These are phyloP conservation scores for Phrynocephalus forsythii DNA, from an alignment of 2,797 vertebrate species.

Conservation along the genomic window DNA sequence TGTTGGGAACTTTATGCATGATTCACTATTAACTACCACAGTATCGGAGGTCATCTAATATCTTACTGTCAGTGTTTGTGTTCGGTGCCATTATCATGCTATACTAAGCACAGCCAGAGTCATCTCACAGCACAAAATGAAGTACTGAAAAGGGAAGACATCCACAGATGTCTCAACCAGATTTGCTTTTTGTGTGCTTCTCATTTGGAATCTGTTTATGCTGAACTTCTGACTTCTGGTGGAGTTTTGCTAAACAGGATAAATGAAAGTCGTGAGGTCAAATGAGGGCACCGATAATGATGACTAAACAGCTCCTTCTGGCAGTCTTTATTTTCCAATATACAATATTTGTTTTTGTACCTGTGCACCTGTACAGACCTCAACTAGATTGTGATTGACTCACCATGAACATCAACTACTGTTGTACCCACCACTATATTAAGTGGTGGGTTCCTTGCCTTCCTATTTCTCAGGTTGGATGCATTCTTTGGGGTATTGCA, in stretches of 20 bases:
- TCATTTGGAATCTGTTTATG: conserved; percentile 71
- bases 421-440: no score
- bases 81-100: conserved; percentile 45
- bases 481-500: not conserved
- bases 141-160: conserved; percentile 43
- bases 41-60: conserved; percentile 50
- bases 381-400: conserved; percentile 41
- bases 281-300: not conserved
- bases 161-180: conserved; percentile 65
- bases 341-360: conserved; percentile 27
- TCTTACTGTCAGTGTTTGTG: conserved; percentile 20
- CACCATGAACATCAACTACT: not conserved
- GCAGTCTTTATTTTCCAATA: not conserved
- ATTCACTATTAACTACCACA: conserved; percentile 49
- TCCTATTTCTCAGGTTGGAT: not conserved
- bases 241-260: conserved; percentile 51
- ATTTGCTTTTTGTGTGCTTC: conserved; percentile 68
- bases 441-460: not conserved
- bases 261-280: conserved; percentile 44
- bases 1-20: conserved; percentile 9
- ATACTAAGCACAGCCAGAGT: conserved; percentile 53
- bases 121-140: conserved; percentile 54
- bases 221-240: conserved; percentile 55
- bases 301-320: not conserved
- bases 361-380: conserved; percentile 57